Conservation (phyloP, 1,140 invertebrate species). For the Drosophila subpulchrella region DNA sequence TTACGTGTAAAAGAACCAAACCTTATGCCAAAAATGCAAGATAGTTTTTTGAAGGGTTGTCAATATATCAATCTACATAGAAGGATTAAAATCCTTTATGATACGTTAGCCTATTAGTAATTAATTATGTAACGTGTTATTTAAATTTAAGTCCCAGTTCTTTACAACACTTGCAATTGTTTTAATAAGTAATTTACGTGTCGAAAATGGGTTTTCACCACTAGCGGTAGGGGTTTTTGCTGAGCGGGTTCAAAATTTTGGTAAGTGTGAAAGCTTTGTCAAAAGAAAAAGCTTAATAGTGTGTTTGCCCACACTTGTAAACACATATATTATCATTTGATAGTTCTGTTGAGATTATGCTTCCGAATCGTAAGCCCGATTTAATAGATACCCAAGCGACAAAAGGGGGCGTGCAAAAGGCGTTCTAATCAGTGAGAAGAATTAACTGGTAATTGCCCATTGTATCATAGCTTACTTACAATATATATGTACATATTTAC, state of each 20-base stretch:
- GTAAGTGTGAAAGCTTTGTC: slow-evolving; percentile 21
- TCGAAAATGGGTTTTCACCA: background rate
- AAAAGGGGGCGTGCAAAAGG: background rate
- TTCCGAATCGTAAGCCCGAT: slow-evolving; percentile 10
- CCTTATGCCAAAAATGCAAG: too few species aligned
- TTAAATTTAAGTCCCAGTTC: too few species aligned
- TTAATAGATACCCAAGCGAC: background rate
- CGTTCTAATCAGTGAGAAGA: background rate
- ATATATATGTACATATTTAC: background rate
- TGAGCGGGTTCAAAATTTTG: slow-evolving; percentile 6
- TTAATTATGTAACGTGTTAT: too few species aligned
- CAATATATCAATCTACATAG: too few species aligned
- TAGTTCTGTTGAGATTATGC: slow-evolving; percentile 9
- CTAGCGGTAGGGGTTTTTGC: background rate
- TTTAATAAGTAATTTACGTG: background rate
- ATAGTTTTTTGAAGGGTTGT: too few species aligned
- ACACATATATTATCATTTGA: slow-evolving; percentile 12
- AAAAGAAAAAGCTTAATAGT: slow-evolving; percentile 7
- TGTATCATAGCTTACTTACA: background rate
- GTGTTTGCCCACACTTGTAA: background rate
- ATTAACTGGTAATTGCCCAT: background rate
- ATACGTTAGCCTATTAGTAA: too few species aligned
- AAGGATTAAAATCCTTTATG: too few species aligned
- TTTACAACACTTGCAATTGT: background rate
- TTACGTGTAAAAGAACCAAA: too few species aligned